phyloP scores from a whole-genome alignment of 1,140 invertebrate genomes.

The Nomia melanderi region DNA sequence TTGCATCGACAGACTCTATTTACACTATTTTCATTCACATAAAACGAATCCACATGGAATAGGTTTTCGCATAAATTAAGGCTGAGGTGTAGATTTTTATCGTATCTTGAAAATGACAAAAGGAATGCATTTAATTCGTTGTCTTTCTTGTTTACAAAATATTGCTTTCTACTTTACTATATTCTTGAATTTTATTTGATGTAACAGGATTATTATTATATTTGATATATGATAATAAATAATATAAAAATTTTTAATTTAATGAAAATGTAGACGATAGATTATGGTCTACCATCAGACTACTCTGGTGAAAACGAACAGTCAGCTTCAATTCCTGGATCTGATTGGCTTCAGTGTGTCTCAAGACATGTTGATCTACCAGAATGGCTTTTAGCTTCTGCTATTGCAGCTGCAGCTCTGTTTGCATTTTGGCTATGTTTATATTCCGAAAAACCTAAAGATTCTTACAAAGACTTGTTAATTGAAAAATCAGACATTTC shows the following conservation, averaged over 20 bases:
- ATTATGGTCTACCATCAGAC: conserved; percentile 71
- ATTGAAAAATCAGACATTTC: conserved; percentile 53
- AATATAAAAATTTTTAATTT: conserved; percentile 23
- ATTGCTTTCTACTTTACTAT: neutral
- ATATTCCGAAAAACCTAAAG: conserved; percentile 61
- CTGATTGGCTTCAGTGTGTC: conserved; percentile 82
- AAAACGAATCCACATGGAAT: too few relatives aligned
- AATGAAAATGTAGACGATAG: conserved; percentile 62
- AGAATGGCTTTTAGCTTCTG: conserved; percentile 78
- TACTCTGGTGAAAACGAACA: conserved; percentile 70
- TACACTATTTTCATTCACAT: too few relatives aligned
- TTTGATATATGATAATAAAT: neutral
- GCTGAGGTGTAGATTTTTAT: too few relatives aligned
- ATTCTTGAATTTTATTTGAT: neutral
- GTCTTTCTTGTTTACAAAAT: too few relatives aligned
- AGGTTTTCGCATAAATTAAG: too few relatives aligned
- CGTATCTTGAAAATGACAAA: too few relatives aligned
- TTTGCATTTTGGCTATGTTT: conserved; percentile 82
- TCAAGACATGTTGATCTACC: conserved; percentile 82
- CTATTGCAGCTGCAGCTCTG: conserved; percentile 77
- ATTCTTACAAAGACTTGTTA: conserved; percentile 42
- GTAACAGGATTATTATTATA: conserved; percentile 1
- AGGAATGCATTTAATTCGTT: too few relatives aligned
- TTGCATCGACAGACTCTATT: too few relatives aligned
- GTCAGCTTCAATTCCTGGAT: conserved; percentile 59